Evolutionary conservation across 2,888 invertebrate species (phyloP).

Genomic region (Diogma glabrata): DNA sequence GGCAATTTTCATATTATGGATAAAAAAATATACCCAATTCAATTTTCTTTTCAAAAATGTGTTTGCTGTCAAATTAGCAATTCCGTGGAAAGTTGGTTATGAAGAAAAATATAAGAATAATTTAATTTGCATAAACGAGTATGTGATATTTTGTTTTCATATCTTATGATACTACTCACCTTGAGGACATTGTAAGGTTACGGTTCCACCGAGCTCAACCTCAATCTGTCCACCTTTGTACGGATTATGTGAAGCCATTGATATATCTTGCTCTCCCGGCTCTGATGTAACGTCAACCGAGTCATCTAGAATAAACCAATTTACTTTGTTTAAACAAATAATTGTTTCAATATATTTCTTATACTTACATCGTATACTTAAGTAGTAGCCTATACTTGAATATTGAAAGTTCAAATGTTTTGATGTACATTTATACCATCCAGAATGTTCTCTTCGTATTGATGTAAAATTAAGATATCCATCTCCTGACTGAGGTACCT

Average conservation of each 20-base stretch:
- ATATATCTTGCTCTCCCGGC: constrained; percentile 45
- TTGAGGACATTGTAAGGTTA: constrained; percentile 74
- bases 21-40: no score
- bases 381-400: constrained; percentile 82
- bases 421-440: constrained; percentile 88
- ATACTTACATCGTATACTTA: constrained; percentile 77
- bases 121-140: no score
- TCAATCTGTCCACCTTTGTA: constrained; percentile 54
- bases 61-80: no score
- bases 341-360: background rate
- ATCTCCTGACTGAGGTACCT: constrained; percentile 57
- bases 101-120: no score
- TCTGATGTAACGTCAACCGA: constrained; percentile 45
- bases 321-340: constrained; percentile 8
- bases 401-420: constrained; percentile 72
- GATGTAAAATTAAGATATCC: constrained; percentile 78
- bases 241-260: constrained; percentile 39
- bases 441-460: constrained; percentile 68
- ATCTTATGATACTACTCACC: no score
- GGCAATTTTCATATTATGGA: no score
- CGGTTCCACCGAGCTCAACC: constrained; percentile 75
- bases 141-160: no score
- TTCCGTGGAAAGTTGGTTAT: no score
- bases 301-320: constrained; percentile 30
- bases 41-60: no score